Evolutionary conservation across 2,797 vertebrate species (phyloP).

Genomic region (Heliangelus exortis): DNA sequence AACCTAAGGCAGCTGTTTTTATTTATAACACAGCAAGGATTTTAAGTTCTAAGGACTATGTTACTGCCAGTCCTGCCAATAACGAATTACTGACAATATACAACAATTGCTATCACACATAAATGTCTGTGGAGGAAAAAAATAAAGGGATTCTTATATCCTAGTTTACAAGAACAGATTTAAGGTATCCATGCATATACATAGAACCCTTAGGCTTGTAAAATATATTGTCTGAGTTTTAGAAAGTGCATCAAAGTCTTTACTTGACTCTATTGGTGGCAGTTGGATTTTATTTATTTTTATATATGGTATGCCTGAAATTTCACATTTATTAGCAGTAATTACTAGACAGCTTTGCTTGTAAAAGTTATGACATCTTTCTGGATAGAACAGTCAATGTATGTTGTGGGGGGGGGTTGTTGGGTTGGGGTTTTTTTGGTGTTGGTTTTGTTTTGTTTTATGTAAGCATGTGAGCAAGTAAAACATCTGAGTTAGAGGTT

Average conservation of each 20-base stretch:
- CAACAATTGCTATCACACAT: not conserved
- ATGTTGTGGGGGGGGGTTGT: not conserved
- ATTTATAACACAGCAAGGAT: not conserved
- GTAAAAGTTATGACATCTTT: not conserved
- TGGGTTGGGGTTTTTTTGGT: not conserved
- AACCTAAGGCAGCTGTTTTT: not conserved
- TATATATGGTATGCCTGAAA: not conserved
- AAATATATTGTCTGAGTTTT: not conserved
- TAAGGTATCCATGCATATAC: not conserved
- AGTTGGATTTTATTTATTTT: not conserved
- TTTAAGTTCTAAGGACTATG: not conserved
- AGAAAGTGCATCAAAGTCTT: not conserved
- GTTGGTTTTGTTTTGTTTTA: not conserved
- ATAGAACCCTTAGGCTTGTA: not conserved
- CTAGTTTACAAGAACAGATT: not conserved
- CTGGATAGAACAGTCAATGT: not conserved
- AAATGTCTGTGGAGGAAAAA: not conserved
- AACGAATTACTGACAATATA: not conserved
- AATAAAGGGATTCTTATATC: not conserved
- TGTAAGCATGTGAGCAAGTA: not conserved
- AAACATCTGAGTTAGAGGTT: not conserved
- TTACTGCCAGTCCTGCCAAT: not conserved
- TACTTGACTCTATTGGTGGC: not conserved
- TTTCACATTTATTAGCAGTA: not conserved
- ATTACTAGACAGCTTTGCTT: not conserved